Conservation (phyloP, 2,113 vertebrate species). For the Progne subis region DNA sequence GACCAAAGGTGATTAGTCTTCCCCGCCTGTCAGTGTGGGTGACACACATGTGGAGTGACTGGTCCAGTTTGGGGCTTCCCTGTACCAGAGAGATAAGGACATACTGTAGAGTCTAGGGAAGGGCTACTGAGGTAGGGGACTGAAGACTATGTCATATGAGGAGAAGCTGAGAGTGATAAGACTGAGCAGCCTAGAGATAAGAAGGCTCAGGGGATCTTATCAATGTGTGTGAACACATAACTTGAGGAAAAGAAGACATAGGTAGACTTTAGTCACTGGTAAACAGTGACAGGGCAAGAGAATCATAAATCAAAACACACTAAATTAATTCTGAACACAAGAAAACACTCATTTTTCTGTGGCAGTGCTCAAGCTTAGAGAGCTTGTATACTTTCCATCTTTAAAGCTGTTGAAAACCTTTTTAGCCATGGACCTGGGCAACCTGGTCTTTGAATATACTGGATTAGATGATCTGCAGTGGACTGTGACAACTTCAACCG, state of each 20-base stretch:
- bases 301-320: not conserved
- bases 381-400: not conserved
- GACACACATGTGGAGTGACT: not conserved
- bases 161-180: not conserved
- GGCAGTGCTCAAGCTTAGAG: not conserved
- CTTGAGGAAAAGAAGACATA: not conserved
- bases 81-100: not conserved
- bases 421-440: not conserved
- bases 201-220: not conserved
- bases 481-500: not conserved
- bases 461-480: not conserved
- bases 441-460: not conserved
- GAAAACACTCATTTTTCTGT: not conserved
- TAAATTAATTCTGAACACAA: not conserved
- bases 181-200: not conserved
- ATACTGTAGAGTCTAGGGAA: not conserved
- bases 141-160: not conserved
- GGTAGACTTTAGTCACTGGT: not conserved
- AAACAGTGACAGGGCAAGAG: not conserved
- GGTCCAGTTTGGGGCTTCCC: not conserved
- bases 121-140: not conserved
- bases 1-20: not conserved
- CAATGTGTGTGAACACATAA: not conserved
- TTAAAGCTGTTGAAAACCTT: not conserved
- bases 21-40: not conserved